These are phyloP conservation scores for Lucifuga dentata DNA, from an alignment of 2,113 vertebrate genomes.

Conservation along the genomic window DNA sequence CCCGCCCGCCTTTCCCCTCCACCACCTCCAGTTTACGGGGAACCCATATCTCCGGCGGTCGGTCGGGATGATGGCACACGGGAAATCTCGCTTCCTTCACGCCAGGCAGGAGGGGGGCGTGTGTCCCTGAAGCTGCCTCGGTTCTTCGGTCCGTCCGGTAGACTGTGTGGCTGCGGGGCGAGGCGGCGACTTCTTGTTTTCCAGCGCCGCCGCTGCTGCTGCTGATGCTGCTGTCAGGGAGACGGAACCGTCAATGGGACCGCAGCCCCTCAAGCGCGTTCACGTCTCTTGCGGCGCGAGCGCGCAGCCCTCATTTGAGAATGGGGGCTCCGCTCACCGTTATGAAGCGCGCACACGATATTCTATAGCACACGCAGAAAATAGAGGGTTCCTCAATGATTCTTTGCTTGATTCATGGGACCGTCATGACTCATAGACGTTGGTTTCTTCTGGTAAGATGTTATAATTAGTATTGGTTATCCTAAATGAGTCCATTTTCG, in stretches of 20 bases:
- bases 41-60: constrained; percentile 85
- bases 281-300: constrained; percentile 75
- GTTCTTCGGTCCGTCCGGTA: constrained; percentile 51
- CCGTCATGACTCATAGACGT: too few species aligned
- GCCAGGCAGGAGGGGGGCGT: constrained; percentile 46
- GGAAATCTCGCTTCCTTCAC: constrained; percentile 55
- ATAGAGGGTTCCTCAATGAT: constrained; percentile 48
- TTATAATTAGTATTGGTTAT: too few species aligned
- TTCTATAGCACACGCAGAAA: constrained; percentile 54
- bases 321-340: constrained; percentile 77
- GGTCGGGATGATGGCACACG: constrained; percentile 62
- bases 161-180: constrained; percentile 75
- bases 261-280: constrained; percentile 86
- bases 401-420: background rate
- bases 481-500: too few species aligned
- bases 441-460: too few species aligned
- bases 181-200: constrained; percentile 77
- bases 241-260: constrained; percentile 88
- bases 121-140: constrained; percentile 45
- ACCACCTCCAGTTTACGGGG: constrained; percentile 82
- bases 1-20: constrained; percentile 79
- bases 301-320: constrained; percentile 85
- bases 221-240: constrained; percentile 85
- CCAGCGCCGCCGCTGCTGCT: constrained; percentile 54
- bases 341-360: constrained; percentile 68